Conservation (phyloP, 2,113 vertebrate genomes). For the Mobula hypostoma region DNA sequence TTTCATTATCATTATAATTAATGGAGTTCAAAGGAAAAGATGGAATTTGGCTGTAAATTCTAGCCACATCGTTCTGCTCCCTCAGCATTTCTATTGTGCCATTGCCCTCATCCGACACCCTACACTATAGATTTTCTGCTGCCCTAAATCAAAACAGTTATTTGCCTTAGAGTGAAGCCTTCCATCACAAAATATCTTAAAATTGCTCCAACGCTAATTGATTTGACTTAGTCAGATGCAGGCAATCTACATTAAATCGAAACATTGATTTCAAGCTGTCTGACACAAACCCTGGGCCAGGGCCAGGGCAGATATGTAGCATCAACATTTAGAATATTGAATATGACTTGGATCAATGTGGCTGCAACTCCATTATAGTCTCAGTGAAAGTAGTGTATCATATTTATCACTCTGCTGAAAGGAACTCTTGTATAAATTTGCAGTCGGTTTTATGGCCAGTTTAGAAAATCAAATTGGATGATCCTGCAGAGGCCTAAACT, state of each 20-base stretch:
- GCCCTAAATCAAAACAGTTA: background rate
- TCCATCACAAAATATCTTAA: background rate
- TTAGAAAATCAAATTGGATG: background rate
- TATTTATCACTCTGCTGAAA: background rate
- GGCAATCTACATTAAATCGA: background rate
- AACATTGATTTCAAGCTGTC: background rate
- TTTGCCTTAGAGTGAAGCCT: background rate
- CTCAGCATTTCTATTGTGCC: background rate
- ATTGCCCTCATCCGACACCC: background rate
- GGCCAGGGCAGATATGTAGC: background rate
- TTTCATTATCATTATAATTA: background rate
- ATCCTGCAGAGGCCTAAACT: background rate
- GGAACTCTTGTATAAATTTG: background rate
- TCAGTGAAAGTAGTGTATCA: no score
- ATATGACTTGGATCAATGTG: background rate
- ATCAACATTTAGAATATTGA: background rate
- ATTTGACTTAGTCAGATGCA: background rate
- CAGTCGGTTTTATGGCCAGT: background rate
- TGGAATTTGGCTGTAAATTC: background rate
- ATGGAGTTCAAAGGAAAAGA: background rate
- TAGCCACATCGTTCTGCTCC: background rate
- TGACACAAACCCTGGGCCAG: background rate
- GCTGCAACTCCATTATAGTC: background rate
- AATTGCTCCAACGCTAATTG: background rate
- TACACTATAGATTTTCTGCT: background rate